Evolutionary conservation across 2,888 invertebrate species (phyloP), one percentile per base, ranked within the genome.

Genomic region (Galerucella calmariensis): DNA sequence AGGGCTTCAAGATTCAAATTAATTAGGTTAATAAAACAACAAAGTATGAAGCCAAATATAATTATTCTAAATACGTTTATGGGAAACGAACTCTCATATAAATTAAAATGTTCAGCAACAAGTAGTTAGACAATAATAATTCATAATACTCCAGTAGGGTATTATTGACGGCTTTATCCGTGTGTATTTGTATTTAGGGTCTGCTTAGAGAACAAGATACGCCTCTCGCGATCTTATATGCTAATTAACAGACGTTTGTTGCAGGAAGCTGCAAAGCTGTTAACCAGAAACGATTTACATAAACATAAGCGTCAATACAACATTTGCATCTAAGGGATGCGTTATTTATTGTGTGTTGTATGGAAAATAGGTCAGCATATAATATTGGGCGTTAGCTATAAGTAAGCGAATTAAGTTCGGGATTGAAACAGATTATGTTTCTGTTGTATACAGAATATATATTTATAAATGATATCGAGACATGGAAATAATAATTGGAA

Each of bases 221-320:
- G 59, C 10, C 69, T 58, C 59, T 58, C 59, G 59, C 58, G 59
- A 59, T 69, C 69, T 69, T 69, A 69, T 69, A 69, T 69, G 69
- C 16, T 69, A 69, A 69, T 69, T 69, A 69, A 59, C 59, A 69
- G 69, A 27, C 69, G 69, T 12, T 58, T 59, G 69, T 46, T 61
- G 41, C 44, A 20, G 69, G 67, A 24, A 59, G 24, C 61, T 48
- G 27, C 61, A 20, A 58, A 67, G 67, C 67, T 67, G 67, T 56
- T 67, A 67, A 67, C 67, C 20, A 48, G 46, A 46, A 69, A 61
- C 24, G 48, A 69, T 69, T 67, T 69, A 51, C 69, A 69, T 69
- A 69, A 59, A 69, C 69, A 69, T 59, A 69, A 69, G 69, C 58
- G 58, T 69, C 69, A 69, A 69, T 69, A 69, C 61, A 12, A 46